Evolutionary conservation across 1,140 invertebrate genomes (phyloP).

Genomic region (Eurosta solidaginis): DNA sequence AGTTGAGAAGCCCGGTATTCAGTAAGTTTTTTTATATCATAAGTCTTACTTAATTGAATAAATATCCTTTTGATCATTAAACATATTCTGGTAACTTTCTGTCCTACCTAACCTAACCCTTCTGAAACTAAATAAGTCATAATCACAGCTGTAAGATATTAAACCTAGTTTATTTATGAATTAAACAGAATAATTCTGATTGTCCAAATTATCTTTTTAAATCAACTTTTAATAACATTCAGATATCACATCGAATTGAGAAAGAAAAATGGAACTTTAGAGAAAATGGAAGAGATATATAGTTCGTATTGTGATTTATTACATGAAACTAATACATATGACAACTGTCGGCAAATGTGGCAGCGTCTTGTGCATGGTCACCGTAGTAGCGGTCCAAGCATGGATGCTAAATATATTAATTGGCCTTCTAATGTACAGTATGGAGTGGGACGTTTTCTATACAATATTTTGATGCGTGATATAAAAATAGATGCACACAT

Average conservation of each 20-base stretch:
- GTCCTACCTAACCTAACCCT: too few species aligned
- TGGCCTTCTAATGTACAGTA: conserved; percentile 70
- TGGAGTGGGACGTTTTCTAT: conserved; percentile 80
- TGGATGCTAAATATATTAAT: conserved; percentile 65
- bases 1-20: too few species aligned
- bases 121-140: too few species aligned
- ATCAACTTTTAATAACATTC: conserved; percentile 41
- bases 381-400: conserved; percentile 64
- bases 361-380: conserved; percentile 66
- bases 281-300: conserved; percentile 73
- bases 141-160: too few species aligned
- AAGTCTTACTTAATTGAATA: too few species aligned
- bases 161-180: too few species aligned
- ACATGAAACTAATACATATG: conserved; percentile 58
- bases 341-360: conserved; percentile 77
- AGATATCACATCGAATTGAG: conserved; percentile 72
- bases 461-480: conserved; percentile 84
- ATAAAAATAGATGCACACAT: conserved; percentile 79
- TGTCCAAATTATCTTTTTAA: too few species aligned
- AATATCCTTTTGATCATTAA: too few species aligned
- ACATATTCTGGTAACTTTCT: too few species aligned
- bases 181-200: too few species aligned
- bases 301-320: conserved; percentile 74
- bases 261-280: conserved; percentile 66
- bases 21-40: too few species aligned